Base-by-base conservation (phyloP, 2,888 invertebrate genomes). In the Eupithecia vulgata region DNA sequence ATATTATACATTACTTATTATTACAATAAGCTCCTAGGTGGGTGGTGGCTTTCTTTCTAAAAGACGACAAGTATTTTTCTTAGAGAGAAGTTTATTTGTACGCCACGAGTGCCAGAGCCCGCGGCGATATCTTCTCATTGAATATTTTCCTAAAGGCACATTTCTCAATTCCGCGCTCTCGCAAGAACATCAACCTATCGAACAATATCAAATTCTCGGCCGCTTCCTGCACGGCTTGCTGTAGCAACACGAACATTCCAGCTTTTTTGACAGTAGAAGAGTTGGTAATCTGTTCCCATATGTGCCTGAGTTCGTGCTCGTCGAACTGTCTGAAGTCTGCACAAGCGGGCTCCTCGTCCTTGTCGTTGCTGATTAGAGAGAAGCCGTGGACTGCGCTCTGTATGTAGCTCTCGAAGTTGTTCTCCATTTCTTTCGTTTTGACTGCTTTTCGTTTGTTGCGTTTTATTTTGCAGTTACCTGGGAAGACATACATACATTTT, bases 81-180 rank as follows among this genome's bases (percentile, higher is more conserved):
- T 45, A 2, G 5, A 48, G 17, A 17, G 6, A 62, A 1, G 10
- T 79, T 85, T 87, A 86, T 88, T 96, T 96, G 82, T 86, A 86
- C 71, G 95, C 95, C 78, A 96, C 83, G 77, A 96, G 87, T 48
- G 95, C 96, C 80, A 95, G 92, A 87, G 96, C 96, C 81, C 96
- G 93, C 0, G 97, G 96, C n/a, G 97, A 97, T 79, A 95, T 88
- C 72, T 88, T 88, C 78, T 95, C 95, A 84, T 96, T 90, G 75
- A 96, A 94, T 74, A 96, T 94, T 87, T 95, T 95, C 80, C 95
- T 94, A 79, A 95, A 94, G 68, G 76, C 81, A 81, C 91, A 90
- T 70, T 86, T 80, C 13, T 78, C 72, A 2, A 91, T 71, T 0
- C 90, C 90, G 30, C 86, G 87, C 80, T 93, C 93, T 73, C 84